phyloP scores from a whole-genome alignment of 2,113 vertebrate species.

The Geothlypis trichas region DNA sequence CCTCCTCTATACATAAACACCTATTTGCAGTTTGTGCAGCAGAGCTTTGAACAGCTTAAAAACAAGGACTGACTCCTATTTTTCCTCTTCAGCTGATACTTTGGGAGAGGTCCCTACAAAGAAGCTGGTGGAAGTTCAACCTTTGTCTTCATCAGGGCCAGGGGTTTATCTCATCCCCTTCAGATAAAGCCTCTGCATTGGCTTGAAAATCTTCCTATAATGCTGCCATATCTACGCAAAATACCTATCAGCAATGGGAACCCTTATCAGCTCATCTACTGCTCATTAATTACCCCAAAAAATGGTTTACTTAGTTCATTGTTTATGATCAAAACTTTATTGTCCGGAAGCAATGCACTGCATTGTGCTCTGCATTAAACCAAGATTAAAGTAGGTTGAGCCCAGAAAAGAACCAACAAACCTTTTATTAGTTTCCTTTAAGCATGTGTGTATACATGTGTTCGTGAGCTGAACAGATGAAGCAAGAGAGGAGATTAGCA shows the following conservation, averaged over 20 bases:
- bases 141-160: neutral
- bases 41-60: neutral
- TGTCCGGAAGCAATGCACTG: neutral
- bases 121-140: neutral
- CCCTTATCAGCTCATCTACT: neutral
- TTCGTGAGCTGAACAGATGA: constrained; percentile 29
- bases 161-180: neutral
- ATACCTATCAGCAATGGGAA: neutral
- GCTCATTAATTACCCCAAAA: neutral
- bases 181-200: neutral
- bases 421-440: neutral
- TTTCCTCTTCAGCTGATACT: neutral
- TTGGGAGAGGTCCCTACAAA: neutral
- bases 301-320: neutral
- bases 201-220: neutral
- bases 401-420: constrained; percentile 2
- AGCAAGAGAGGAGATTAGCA: constrained; percentile 28
- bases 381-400: neutral
- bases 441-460: neutral
- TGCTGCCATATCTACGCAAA: neutral
- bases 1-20: neutral
- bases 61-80: neutral
- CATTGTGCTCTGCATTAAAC: neutral
- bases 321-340: neutral
- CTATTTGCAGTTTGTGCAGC: neutral